These are phyloP conservation scores for Diorhabda carinulata DNA, from an alignment of 1,140 invertebrate species.

Conservation along the genomic window DNA sequence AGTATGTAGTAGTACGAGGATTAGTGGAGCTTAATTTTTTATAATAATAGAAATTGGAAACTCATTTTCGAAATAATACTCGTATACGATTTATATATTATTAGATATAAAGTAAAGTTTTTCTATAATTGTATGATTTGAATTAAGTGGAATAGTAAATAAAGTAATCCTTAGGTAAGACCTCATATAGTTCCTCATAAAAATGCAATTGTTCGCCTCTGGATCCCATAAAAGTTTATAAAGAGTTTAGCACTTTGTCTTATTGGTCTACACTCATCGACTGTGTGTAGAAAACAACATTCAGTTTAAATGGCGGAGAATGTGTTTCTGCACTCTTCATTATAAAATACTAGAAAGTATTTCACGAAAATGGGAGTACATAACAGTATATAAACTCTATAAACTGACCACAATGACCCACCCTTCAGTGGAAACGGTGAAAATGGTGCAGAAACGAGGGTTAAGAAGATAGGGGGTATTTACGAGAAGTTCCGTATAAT, in stretches of 20 bases:
- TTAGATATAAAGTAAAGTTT: too few relatives aligned
- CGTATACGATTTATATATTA: too few relatives aligned
- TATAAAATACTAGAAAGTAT: constrained; percentile 36
- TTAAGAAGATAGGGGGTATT: background rate
- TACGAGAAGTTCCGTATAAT: background rate
- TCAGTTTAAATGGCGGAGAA: constrained; percentile 34
- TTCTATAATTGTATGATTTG: too few relatives aligned
- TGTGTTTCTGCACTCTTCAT: constrained; percentile 42
- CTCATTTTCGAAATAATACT: too few relatives aligned
- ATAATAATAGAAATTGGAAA: too few relatives aligned
- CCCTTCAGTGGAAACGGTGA: constrained; percentile 21
- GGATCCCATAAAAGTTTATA: background rate
- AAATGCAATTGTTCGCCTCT: background rate
- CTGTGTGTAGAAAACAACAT: constrained; percentile 34
- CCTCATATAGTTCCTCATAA: too few relatives aligned
- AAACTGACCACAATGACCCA: constrained; percentile 29
- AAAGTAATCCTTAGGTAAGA: too few relatives aligned
- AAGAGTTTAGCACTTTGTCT: constrained; percentile 37
- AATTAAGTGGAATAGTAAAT: too few relatives aligned
- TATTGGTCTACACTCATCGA: constrained; percentile 38
- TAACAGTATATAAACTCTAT: constrained; percentile 33
- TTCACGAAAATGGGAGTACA: constrained; percentile 37
- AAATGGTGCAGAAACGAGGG: background rate
- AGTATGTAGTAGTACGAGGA: too few relatives aligned
- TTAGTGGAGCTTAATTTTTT: too few relatives aligned